phyloP scores from a whole-genome alignment of 2,797 vertebrate genomes.

The Sebastes diaconus region DNA sequence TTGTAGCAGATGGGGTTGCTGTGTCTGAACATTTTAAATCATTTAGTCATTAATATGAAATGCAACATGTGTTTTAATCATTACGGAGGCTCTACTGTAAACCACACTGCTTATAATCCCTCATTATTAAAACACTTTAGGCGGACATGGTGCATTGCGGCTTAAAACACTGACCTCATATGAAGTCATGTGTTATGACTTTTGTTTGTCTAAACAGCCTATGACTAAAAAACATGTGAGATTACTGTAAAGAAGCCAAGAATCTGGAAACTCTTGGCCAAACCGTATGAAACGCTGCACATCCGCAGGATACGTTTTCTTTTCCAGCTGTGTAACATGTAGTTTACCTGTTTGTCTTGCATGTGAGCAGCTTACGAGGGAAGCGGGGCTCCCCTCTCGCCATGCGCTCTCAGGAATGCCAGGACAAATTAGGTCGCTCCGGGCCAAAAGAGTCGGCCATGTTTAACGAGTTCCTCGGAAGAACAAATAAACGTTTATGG shows the following conservation, averaged over 20 bases:
- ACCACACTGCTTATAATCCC: not conserved
- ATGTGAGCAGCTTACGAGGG: slow-evolving; percentile 34
- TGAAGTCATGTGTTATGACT: slow-evolving; percentile 1
- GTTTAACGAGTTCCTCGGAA: slow-evolving; percentile 62
- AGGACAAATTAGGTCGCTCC: slow-evolving; percentile 45
- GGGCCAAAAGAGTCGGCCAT: slow-evolving; percentile 43
- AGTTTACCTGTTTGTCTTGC: slow-evolving; percentile 25
- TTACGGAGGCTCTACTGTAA: not conserved
- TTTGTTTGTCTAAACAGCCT: not conserved
- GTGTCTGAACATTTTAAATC: not conserved
- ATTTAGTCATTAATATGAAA: not conserved
- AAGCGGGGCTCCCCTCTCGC: slow-evolving; percentile 38
- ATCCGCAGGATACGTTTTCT: not conserved
- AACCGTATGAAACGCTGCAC: not conserved
- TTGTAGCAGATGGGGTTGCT: not conserved
- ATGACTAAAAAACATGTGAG: not conserved
- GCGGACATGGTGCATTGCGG: not conserved
- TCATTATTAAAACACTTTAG: not conserved
- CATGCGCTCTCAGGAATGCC: slow-evolving; percentile 40
- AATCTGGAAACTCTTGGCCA: not conserved
- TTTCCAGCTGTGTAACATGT: slow-evolving; percentile 13
- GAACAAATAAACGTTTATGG: slow-evolving; percentile 69
- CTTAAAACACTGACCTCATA: not conserved
- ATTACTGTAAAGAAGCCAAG: not conserved
- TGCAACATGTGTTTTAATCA: not conserved